Evolutionary conservation across 1,140 invertebrate genomes (phyloP), one percentile per base, ranked within the genome.

Genomic region (Pinna nobilis): DNA sequence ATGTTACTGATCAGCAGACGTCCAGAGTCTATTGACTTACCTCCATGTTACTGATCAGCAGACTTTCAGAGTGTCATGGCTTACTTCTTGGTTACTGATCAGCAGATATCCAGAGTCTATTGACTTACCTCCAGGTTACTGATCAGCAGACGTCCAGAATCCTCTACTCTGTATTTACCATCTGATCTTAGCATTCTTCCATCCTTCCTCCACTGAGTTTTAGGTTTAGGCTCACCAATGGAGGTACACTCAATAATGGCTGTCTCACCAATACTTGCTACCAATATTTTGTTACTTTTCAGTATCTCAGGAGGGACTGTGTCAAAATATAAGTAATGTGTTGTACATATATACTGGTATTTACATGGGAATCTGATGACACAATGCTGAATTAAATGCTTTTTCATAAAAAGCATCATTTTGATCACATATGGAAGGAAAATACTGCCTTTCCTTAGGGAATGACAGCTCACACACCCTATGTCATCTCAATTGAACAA

Each of bases 171-270:
- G 30, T 59, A 59, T 20, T 59, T 59, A 15, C 55, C 9, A 20
- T 33, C 55, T 1, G 28, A 13, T 33, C 55, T 32, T 18, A 59
- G n/a, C 30, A 85, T 53, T 76, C 80, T 28, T 61, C 83, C 80
- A 60, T 88, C 84, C 65, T 82, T 82, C 6, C 74, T 68, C 88
- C 88, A 89, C 11, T 30, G 55, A 2, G 88, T 82, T 3, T 41
- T 67, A 6, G 89, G 89, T 18, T 66, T 64, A 9, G 90, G 90
- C 25, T 76, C 78, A 39, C 89, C 90, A 6, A 70, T 63, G 4
- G 59, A n/a, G 28, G 39, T 63, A 63, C 59, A 63, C 0, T 13
- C 20, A n/a, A 63, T 28, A 9, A 25, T 44, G 39, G 39, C n/a
- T 23, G 59, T 63, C 3, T 23, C 28, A 7, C 59, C 59, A 7